Evolutionary conservation across 2,888 invertebrate genomes (phyloP), one percentile per base, ranked within the genome.

Genomic region (Meloe dianella): DNA sequence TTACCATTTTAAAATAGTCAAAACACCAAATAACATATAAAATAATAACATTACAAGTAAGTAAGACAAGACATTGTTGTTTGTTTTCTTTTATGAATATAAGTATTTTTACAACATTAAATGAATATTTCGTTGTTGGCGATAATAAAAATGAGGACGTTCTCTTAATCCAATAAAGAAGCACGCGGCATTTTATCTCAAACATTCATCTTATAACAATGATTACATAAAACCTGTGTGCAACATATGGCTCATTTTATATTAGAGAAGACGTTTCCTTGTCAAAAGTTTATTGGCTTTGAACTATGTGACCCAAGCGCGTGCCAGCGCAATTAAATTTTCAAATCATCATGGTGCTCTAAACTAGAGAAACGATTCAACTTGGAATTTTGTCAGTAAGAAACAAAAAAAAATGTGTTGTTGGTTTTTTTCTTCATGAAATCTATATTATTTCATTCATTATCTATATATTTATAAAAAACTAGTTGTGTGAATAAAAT

Each of bases 241-340:
- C 73, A 73, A 74, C 75, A 75, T 73, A 73, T 75, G 75, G 74
- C 68, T 73, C 70, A 74, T 71, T 74, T 72, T 69, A 67, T 65
- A 69, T 51, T 51, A 51, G 58, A 54, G 41, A 62, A 29, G 58
- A 63, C 47, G 57, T 27, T 59, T n/a, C 63, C 62, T 65, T 66
- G 69, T 71, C 67, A 68, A 68, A 54, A 71, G 73, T 74, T 75
- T 73, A 74, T 74, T 70, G 73, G 72, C 71, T 71, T 67, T 70
- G 61, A 63, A 73, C 73, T 67, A 17, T 20, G 61, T 71, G 74
- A 76, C 73, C 73, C 61, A 51, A 73, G 71, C 77, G 75, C 77
- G 77, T 77, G 77, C 74, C 75, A 64, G 20, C 65, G 74, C 76
- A 76, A 77, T 76, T 77, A 77, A 75, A 76, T 75, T 71, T 68